Evolutionary conservation across 2,888 invertebrate species (phyloP), one percentile per base, ranked within the genome.

Genomic region (Cataglyphis albicans): DNA sequence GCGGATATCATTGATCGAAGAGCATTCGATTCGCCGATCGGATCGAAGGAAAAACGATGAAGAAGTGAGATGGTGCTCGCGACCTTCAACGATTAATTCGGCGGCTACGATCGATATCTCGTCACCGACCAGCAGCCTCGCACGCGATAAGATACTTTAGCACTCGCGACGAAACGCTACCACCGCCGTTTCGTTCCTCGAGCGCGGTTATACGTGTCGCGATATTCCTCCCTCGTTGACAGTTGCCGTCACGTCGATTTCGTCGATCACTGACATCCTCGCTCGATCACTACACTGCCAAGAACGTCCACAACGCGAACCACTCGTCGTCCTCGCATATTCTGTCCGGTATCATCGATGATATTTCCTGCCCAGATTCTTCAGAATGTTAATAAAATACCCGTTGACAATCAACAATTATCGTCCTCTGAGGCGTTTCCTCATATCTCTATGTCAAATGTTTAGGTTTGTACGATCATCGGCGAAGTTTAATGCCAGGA

Each of bases 31-130:
- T 67, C 41, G 76, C 18, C 44, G 64, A 75, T 57, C 76, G 57
- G 59, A 21, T 59, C 18, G 52, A 18, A 15, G 52, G 52, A 55
- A 41, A 74, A 74, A 38, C 74, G 74, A 52, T 48, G 52, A 52
- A n/a, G 48, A 10, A 48, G 74, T 18, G 81, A 75, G 74, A 25
- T 59, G 59, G 70, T 68, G 68, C 59, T 78, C 48, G 76, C 72
- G 88, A 89, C 88, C 89, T 89, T 89, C 88, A 86, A 65, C 85
- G 84, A 89, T 86, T 89, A 89, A 89, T 89, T 89, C 82, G 88
- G 83, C 86, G 82, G 86, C 88, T 84, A 74, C 82, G 84, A 88
- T 89, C 89, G 89, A 89, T 89, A 89, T 88, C 76, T 83, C 81
- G 70, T 44, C 80, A 82, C 48, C 64, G 67, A 87, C 81, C 80